Evolutionary conservation across 2,888 invertebrate species (phyloP).

Genomic region (Leucophenga montana): DNA sequence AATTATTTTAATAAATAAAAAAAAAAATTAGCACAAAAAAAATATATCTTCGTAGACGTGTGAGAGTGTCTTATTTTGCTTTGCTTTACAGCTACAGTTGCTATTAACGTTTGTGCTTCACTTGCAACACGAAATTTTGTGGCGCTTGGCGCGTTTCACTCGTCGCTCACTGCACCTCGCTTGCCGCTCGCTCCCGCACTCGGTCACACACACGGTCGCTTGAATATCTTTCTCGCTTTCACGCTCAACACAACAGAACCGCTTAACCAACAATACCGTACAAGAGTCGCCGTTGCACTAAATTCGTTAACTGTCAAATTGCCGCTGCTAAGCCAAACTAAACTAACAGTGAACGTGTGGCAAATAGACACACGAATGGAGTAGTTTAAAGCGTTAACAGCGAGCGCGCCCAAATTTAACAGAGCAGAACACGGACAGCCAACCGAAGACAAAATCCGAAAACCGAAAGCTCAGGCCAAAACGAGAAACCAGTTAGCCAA

Average conservation of each 20-base stretch:
- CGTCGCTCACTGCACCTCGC: no score
- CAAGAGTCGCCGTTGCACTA: constrained; percentile 73
- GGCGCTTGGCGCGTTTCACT: neutral
- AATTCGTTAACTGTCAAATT: constrained; percentile 63
- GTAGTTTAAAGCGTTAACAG: constrained; percentile 41
- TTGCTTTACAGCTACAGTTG: neutral
- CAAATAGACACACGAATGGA: constrained; percentile 24
- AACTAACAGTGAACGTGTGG: constrained; percentile 39
- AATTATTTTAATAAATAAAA: constrained; percentile 14
- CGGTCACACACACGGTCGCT: no score
- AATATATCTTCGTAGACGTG: constrained; percentile 8
- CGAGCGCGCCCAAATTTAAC: constrained; percentile 17
- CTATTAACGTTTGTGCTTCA: constrained; percentile 2
- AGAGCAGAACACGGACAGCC: constrained; percentile 30
- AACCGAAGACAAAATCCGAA: neutral
- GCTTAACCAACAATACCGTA: constrained; percentile 71
- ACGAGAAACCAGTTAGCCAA: constrained; percentile 20
- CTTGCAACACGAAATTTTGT: constrained; percentile 12
- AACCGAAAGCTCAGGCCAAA: neutral
- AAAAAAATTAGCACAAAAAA: constrained; percentile 31
- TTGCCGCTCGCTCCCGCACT: neutral
- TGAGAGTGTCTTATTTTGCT: constrained; percentile 1
- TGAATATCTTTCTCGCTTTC: neutral
- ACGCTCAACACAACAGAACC: constrained; percentile 46
- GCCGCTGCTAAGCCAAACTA: constrained; percentile 43